Conservation (phyloP, 2,888 invertebrate species). For the Cremastinae sp. region DNA sequence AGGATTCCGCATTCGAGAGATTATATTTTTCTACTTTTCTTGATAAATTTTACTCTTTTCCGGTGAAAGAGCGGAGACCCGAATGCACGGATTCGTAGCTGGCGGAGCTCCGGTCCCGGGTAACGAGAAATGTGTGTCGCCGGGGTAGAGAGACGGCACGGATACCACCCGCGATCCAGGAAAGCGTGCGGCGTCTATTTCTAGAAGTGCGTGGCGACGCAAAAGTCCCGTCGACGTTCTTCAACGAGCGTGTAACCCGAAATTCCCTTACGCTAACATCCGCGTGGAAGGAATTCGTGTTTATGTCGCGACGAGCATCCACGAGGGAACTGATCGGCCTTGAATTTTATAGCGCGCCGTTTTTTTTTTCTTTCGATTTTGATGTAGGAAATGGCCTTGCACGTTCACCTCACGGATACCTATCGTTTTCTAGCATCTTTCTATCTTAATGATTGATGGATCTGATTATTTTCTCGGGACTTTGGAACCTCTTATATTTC, state of each 20-base stretch:
- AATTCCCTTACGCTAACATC: constrained; percentile 9
- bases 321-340: constrained; percentile 34
- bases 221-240: constrained; percentile 62
- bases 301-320: constrained; percentile 22
- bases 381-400: constrained; percentile 46
- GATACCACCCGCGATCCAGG: constrained; percentile 57
- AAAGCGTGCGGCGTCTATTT: constrained; percentile 65
- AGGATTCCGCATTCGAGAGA: background rate
- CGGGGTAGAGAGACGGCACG: constrained; percentile 30
- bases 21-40: constrained; percentile 4
- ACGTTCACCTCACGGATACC: background rate
- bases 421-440: background rate
- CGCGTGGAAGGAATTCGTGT: background rate
- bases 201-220: constrained; percentile 65
- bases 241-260: constrained; percentile 21
- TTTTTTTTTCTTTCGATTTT: background rate
- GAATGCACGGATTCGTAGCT: background rate
- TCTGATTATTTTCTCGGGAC: no score
- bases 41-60: background rate
- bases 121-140: constrained; percentile 55
- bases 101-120: constrained; percentile 37
- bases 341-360: constrained; percentile 37
- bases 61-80: background rate
- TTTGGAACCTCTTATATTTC: no score
- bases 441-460: background rate